Conservation (phyloP, 2,113 vertebrate species). For the Micromys minutus region DNA sequence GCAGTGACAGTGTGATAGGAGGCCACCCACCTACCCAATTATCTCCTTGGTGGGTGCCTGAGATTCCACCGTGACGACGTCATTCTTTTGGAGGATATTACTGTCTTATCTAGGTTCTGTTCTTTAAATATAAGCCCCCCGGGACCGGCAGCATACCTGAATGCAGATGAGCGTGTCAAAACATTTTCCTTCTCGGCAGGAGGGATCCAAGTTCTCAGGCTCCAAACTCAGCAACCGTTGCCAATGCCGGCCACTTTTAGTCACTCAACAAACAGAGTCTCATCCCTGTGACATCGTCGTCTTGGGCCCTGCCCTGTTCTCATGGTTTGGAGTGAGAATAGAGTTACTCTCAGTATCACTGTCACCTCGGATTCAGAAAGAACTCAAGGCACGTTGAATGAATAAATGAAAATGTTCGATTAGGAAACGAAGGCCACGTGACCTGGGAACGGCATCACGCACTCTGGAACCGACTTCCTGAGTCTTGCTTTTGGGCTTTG, state of each 20-base stretch:
- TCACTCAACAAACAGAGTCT: neutral
- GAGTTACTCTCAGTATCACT: no score
- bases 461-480: fast-evolving
- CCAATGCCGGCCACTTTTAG: neutral
- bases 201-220: slow-evolving; percentile 56
- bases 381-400: neutral
- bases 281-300: fast-evolving
- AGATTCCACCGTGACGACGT: slow-evolving; percentile 72
- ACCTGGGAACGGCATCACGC: fast-evolving
- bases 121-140: slow-evolving; percentile 67
- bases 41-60: slow-evolving; percentile 72
- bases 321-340: neutral
- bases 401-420: neutral
- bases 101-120: slow-evolving; percentile 74
- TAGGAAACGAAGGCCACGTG: neutral
- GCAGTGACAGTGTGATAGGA: slow-evolving; percentile 56
- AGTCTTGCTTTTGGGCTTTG: neutral
- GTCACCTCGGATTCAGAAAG: neutral
- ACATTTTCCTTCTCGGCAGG: slow-evolving; percentile 47
- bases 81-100: slow-evolving; percentile 72
- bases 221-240: neutral
- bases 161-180: slow-evolving; percentile 69
- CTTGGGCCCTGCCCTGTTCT: neutral
- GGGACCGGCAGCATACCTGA: slow-evolving; percentile 76
- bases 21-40: slow-evolving; percentile 71